Percentiles rank a stretch among this genome's conserved stretches.
Conservation (phyloP, 2,797 vertebrate genomes). For the Smutsia temminckii region DNA sequence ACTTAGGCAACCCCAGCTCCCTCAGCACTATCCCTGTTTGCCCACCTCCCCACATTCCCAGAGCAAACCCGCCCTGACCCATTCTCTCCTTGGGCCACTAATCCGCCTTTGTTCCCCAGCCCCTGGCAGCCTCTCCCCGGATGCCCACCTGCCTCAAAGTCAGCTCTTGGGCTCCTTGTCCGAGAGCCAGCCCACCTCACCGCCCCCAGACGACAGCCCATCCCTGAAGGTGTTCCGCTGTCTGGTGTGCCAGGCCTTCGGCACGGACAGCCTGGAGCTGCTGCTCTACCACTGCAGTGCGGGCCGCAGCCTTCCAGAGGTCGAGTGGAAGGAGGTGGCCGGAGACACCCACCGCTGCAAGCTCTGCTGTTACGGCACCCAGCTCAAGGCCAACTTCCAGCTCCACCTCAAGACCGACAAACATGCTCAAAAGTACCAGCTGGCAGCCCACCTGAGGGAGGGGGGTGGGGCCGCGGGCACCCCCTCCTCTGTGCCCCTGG, state of each 20-base stretch:
- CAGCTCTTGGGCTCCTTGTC: constrained; percentile 74
- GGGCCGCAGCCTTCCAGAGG: constrained; percentile 81
- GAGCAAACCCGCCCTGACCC: neutral
- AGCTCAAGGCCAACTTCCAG: constrained; percentile 85
- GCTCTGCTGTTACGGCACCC: constrained; percentile 85
- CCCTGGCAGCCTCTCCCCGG: constrained; percentile 75
- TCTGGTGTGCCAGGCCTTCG: constrained; percentile 83
- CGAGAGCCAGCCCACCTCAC: constrained; percentile 62
- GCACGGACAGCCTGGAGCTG: constrained; percentile 82
- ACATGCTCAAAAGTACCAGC: constrained; percentile 84
- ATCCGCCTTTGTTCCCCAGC: constrained; percentile 62
- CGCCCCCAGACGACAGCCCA: constrained; percentile 64
- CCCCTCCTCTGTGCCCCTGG: constrained; percentile 53
- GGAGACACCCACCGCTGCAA: constrained; percentile 83
- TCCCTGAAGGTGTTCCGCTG: constrained; percentile 81
- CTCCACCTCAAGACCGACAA: constrained; percentile 85
- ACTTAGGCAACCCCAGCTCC: neutral
- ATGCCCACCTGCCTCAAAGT: constrained; percentile 72
- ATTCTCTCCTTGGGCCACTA: neutral
- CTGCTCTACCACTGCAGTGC: constrained; percentile 81
- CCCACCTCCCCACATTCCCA: neutral
- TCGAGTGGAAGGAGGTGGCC: constrained; percentile 83
- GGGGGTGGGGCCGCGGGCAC: constrained; percentile 68
- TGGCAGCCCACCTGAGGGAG: constrained; percentile 83
- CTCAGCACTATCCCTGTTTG: neutral